A percentile compares a stretch with the other conserved stretches of the same genome.
Conservation (phyloP, 2,113 vertebrate species). For the Callipepla californica region DNA sequence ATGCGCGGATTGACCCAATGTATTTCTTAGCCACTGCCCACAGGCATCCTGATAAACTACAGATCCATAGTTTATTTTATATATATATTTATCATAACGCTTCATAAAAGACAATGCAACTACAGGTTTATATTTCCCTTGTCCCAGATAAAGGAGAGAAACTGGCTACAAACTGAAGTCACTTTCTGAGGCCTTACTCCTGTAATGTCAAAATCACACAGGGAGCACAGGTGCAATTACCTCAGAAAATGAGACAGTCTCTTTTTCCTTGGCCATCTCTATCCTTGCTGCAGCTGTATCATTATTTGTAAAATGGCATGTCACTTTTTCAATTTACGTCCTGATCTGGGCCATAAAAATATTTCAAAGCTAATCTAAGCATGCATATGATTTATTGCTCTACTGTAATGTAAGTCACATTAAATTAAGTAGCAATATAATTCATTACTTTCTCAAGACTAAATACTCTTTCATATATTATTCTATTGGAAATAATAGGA, state of each 20-base stretch:
- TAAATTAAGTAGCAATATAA: constrained; percentile 57
- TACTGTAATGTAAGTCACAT: constrained; percentile 26
- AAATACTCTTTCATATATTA: constrained; percentile 45
- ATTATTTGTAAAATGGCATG: constrained; percentile 46
- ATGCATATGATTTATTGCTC: constrained; percentile 46
- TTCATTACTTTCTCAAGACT: constrained; percentile 54
- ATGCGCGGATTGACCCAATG: background rate
- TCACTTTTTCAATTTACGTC: constrained; percentile 63
- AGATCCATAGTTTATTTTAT: background rate
- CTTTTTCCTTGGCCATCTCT: constrained; percentile 28
- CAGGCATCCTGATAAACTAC: background rate
- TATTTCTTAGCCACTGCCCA: background rate
- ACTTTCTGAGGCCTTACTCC: background rate
- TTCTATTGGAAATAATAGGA: constrained; percentile 21
- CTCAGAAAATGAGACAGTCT: constrained; percentile 1
- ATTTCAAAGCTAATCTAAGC: constrained; percentile 48
- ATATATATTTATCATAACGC: background rate
- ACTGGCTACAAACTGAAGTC: background rate
- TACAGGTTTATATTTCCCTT: background rate
- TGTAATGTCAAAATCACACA: background rate
- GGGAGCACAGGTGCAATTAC: background rate
- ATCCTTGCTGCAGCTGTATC: background rate
- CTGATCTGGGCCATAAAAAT: constrained; percentile 48
- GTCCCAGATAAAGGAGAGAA: background rate
- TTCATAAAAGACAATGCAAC: background rate